phyloP scores from a whole-genome alignment of 2,797 vertebrate species.

The Protosalanx chinensis region DNA sequence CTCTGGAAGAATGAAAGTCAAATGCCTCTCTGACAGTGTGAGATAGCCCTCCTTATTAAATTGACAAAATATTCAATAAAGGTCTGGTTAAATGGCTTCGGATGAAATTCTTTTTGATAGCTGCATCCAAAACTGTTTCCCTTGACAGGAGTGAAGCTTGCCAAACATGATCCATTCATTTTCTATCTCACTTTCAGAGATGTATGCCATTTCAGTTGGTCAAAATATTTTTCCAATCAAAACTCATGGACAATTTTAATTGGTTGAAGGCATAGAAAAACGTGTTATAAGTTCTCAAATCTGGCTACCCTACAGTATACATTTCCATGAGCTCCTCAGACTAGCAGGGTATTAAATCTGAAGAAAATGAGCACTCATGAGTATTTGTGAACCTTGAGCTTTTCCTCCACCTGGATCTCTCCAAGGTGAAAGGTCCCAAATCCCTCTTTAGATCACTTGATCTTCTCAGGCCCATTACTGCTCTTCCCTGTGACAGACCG shows the following conservation, averaged over 20 bases:
- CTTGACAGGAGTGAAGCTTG: slow-evolving; percentile 5
- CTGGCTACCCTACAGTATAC: slow-evolving; percentile 2
- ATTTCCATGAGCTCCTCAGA: slow-evolving; percentile 58
- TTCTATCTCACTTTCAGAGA: background rate
- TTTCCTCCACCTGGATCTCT: slow-evolving; percentile 62
- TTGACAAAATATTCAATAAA: slow-evolving; percentile 70
- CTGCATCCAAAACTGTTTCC: slow-evolving; percentile 42
- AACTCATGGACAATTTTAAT: background rate
- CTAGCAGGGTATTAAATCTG: slow-evolving; percentile 39
- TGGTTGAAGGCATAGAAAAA: slow-evolving; percentile 15
- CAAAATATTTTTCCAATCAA: no score
- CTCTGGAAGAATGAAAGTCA: slow-evolving; percentile 68
- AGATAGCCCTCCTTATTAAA: slow-evolving; percentile 65
- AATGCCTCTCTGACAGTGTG: slow-evolving; percentile 45
- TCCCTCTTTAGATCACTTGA: slow-evolving; percentile 76
- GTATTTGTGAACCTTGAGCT: slow-evolving; percentile 63
- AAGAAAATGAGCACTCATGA: slow-evolving; percentile 50
- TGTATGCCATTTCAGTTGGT: background rate
- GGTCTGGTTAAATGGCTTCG: slow-evolving; percentile 64
- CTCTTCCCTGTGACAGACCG: slow-evolving; percentile 67
- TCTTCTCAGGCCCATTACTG: slow-evolving; percentile 75
- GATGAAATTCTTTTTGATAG: slow-evolving; percentile 57
- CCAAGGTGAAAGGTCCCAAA: slow-evolving; percentile 74
- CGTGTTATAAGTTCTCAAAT: background rate
- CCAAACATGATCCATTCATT: background rate